A percentile compares a stretch with the other conserved stretches of the same genome.
These are phyloP conservation scores for Leptinotarsa lineolata DNA, from an alignment of 1,140 invertebrate species.

Conservation along the genomic window DNA sequence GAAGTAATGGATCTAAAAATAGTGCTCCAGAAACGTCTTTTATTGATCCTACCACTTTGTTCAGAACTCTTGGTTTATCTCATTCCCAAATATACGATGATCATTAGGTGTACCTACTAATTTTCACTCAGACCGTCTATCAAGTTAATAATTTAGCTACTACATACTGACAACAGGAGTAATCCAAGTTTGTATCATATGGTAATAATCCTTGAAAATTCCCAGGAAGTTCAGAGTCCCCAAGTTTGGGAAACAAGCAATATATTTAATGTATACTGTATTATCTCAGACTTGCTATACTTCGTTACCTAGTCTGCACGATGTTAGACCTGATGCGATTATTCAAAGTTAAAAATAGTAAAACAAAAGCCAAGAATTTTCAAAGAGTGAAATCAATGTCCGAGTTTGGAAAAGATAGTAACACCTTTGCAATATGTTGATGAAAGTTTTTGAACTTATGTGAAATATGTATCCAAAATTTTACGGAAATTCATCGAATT, in stretches of 20 bases:
- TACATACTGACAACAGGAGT: background rate
- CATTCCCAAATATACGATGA: no score
- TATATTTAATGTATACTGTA: background rate
- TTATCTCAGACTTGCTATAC: background rate
- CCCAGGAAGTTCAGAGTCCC: background rate
- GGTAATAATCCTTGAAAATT: background rate
- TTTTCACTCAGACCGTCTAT: background rate
- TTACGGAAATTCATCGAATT: no score
- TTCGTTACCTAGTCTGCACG: no score
- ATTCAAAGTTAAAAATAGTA: background rate
- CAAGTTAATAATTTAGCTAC: background rate
- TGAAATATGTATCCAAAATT: no score
- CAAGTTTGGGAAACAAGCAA: background rate
- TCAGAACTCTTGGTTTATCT: no score
- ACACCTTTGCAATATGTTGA: no score
- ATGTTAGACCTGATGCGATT: background rate
- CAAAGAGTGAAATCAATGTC: background rate
- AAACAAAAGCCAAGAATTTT: background rate
- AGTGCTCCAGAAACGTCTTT: no score
- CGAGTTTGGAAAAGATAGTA: no score
- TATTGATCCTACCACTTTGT: no score
- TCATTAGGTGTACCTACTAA: no score
- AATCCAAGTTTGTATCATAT: background rate
- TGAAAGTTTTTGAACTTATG: no score
- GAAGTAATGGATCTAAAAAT: no score